A percentile compares a stretch with the other conserved stretches of the same genome.
Conservation (phyloP, 2,113 vertebrate species). For the Hystrix cristata region DNA sequence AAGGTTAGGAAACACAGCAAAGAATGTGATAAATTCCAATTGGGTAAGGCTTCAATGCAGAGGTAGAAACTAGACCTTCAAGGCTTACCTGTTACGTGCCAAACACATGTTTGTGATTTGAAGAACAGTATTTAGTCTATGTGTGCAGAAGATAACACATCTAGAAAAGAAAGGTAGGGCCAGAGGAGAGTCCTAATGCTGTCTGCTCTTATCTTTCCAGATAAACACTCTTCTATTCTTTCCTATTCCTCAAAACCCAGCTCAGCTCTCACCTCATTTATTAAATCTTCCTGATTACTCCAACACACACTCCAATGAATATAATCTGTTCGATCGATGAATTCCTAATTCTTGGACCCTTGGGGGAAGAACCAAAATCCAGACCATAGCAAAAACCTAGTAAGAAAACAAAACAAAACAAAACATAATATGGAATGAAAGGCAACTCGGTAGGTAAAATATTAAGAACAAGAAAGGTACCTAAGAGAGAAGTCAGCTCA, state of each 20-base stretch:
- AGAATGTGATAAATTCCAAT: conserved; percentile 39
- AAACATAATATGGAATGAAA: conserved; percentile 25
- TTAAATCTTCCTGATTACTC: conserved; percentile 34
- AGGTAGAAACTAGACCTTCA: conserved; percentile 23
- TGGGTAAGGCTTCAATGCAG: not conserved
- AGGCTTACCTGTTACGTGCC: conserved; percentile 29
- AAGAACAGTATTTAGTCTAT: conserved; percentile 63
- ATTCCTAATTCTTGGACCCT: not conserved
- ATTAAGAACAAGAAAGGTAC: conserved; percentile 57
- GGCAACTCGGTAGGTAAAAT: conserved; percentile 20
- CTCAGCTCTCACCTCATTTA: not conserved
- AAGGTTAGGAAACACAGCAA: not conserved
- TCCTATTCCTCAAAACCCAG: conserved; percentile 19
- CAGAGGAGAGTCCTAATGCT: not conserved
- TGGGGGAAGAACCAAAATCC: not conserved
- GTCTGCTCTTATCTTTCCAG: not conserved
- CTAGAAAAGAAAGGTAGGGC: not conserved
- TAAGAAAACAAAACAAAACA: not conserved
- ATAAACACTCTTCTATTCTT: conserved; percentile 36
- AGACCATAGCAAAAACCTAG: conserved; percentile 19
- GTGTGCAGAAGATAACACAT: conserved; percentile 53
- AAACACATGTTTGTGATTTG: conserved; percentile 55
- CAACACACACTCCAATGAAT: not conserved
- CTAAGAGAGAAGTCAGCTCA: conserved; percentile 43
- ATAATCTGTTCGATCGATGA: conserved; percentile 15